A percentile compares a stretch with the other conserved stretches of the same genome.
These are phyloP conservation scores for Mesorhabditis spiculigera DNA, from an alignment of 2,888 invertebrate species.

Conservation along the genomic window DNA sequence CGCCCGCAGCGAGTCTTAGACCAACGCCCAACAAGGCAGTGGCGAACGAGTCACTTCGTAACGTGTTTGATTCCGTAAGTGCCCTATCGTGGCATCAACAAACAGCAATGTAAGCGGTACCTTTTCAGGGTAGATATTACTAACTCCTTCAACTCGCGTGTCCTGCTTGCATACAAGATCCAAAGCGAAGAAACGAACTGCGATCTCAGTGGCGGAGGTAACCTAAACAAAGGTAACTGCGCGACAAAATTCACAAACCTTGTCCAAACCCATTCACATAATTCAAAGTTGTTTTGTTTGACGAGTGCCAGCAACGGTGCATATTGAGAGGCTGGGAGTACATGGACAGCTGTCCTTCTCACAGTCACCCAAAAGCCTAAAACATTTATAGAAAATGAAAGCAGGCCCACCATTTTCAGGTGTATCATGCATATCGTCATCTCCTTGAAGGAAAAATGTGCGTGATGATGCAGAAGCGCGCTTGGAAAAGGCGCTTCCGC, in stretches of 20 bases:
- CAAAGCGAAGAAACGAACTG: conserved; percentile 2
- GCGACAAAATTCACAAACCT: neutral
- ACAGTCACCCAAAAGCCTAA: neutral
- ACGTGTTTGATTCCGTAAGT: neutral
- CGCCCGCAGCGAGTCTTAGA: neutral
- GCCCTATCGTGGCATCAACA: neutral
- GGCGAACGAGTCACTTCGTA: neutral
- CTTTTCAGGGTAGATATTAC: conserved; percentile 1
- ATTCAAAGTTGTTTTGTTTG: neutral
- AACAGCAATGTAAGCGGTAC: neutral
- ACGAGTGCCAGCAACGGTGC: neutral
- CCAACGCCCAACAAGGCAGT: neutral
- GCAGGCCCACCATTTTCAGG: neutral
- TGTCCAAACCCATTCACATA: neutral
- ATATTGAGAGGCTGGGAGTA: neutral
- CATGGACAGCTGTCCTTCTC: neutral
- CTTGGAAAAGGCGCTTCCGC: neutral
- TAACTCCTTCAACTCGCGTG: neutral
- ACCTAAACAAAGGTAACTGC: neutral
- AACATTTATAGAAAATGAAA: neutral
- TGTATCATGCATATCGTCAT: neutral
- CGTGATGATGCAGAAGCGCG: conserved; percentile 3
- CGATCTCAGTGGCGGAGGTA: neutral
- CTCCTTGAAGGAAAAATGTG: neutral
- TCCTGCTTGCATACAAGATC: neutral